Evolutionary conservation across 2,113 vertebrate species (phyloP), one percentile per base, ranked within the genome.

Genomic region (Myocastor coypus): DNA sequence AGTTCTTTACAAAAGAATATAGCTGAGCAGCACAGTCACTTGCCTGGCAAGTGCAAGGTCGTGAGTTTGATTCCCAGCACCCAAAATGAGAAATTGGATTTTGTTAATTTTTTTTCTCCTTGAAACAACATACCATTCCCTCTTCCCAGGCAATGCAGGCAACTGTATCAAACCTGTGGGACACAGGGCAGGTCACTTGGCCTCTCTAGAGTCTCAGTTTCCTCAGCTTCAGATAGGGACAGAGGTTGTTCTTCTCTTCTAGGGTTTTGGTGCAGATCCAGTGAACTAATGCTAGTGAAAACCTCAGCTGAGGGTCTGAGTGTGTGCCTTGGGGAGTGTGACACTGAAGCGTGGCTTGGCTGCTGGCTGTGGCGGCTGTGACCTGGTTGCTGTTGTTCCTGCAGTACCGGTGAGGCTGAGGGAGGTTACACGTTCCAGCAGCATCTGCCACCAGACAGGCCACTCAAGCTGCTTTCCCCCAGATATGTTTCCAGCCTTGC

Each of bases 401-500:
- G 26, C 28, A 16, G 2, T 10, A 22, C 63, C 37, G 9, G 81
- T 1, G 20, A 59, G 83, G 63, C 28, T 22, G 20, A 59, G 63
- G 42, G 28, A n/a, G 28, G 85, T 26, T 73, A 0, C 7, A 32
- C 1, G 26, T 81, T 59, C 73, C 1, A 4, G 87, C n/a, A 89
- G 63, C 66, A 8, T 26, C 2, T 2, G 52, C 61, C 16, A 0
- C 61, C 81, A 66, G 73, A 19, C 10, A 11, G 80, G 3, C 59
- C 22, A 30, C 46, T 63, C 1, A 4, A 61, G 82, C 71, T 61
- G 59, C 52, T 81, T 93, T 89, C 73, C 86, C 0, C 4, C 93
- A 50, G 71, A 83, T 92, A 88, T 73, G 16, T 84, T 96, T 96
- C 89, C 80, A 78, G 8, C 80, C 0, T 0, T 13, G 93, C 42